Evolutionary conservation across 2,797 vertebrate genomes (phyloP), one percentile per base, ranked within the genome.

Genomic region (Lagodon rhomboides): DNA sequence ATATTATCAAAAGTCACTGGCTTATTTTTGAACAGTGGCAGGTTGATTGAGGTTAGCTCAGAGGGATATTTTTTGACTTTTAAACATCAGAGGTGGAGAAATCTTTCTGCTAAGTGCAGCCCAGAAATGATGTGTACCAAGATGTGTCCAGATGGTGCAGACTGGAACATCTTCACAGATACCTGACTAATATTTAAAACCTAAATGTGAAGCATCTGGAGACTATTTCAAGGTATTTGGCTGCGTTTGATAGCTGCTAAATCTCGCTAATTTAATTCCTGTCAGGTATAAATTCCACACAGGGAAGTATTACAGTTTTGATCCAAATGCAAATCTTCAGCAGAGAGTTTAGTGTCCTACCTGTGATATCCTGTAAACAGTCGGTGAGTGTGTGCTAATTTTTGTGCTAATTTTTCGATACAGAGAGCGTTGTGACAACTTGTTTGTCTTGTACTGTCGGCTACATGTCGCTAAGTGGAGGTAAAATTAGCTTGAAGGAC

Each of bases 141-240:
- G 58, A 72, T 51, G 51, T 68, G 58, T 75, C 55, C 66, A 81
- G 76, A 80, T 80, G 74, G 69, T 53, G 60, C 27, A 12, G 66
- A 61, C 17, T 50, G 44, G 38, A 76, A 61, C 46, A 62, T 79
- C 64, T 80, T 68, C 55, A 55, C 51, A 77, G 34, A 44, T 66
- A 73, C 63, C 75, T 69, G 64, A 62, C 50, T 79, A 25, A 65
- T 72, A 23, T 74, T 73, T 62, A 59, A 70, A 74, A 76, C n/a
- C 3, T 25, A 5, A 69, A 58, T 59, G 12, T 49, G 41, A 69
- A 78, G 49, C 84, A 77, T 74, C 53, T 71, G 53, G 62, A 53
- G 60, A 76, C 55, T 16, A 73, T 83, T 84, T 80, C 34, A 63
- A 63, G 41, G 17, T 68, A 50, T 74, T 12, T 68, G 30, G 15